phyloP scores from a whole-genome alignment of 2,113 vertebrate species.

The Clarias macrocephalus region DNA sequence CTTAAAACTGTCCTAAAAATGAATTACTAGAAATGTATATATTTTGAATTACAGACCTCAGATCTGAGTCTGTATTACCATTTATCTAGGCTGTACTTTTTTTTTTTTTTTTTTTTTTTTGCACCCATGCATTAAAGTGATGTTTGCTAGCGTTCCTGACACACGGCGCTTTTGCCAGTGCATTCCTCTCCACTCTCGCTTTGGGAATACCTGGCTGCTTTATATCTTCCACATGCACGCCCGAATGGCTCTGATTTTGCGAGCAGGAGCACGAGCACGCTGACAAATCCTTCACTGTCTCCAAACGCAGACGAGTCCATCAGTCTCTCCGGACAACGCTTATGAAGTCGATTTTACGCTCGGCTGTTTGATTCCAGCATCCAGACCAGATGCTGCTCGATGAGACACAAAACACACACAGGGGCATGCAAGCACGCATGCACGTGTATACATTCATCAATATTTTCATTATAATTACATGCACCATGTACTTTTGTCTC shows the following conservation, averaged over 20 bases:
- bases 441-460: slow-evolving; percentile 12
- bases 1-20: not conserved
- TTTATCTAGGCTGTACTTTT: not conserved
- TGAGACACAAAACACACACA: slow-evolving; percentile 30
- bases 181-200: slow-evolving; percentile 72
- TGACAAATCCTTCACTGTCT: slow-evolving; percentile 71
- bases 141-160: slow-evolving; percentile 18
- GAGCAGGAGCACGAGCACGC: slow-evolving; percentile 68
- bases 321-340: slow-evolving; percentile 70
- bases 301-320: slow-evolving; percentile 65
- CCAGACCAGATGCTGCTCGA: slow-evolving; percentile 70
- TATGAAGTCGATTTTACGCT: slow-evolving; percentile 78
- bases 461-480: not conserved
- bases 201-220: slow-evolving; percentile 75
- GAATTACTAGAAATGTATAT: too few species aligned
- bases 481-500: not conserved
- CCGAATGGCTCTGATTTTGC: slow-evolving; percentile 63
- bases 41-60: not conserved
- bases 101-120: not conserved
- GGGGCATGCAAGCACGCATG: not conserved
- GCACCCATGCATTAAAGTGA: slow-evolving; percentile 1
- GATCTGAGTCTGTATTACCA: not conserved
- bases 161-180: slow-evolving; percentile 48
- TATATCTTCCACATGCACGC: slow-evolving; percentile 77
- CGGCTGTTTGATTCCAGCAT: slow-evolving; percentile 71